Conservation (phyloP, 2,113 vertebrate genomes). For the Megalops atlanticus region DNA sequence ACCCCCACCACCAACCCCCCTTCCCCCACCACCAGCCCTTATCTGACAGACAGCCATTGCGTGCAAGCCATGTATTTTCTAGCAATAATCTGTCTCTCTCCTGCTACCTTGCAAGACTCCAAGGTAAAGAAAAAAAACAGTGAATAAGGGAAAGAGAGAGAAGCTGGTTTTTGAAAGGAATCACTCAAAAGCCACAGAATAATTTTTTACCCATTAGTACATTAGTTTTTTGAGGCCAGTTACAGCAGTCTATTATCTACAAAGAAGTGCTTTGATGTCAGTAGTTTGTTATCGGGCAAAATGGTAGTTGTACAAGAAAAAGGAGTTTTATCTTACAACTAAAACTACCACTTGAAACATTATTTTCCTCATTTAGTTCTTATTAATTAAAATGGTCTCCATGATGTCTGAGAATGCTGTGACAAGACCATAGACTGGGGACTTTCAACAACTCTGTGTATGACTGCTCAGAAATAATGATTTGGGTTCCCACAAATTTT, state of each 20-base stretch:
- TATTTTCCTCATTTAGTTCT: slow-evolving; percentile 37
- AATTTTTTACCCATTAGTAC: slow-evolving; percentile 61
- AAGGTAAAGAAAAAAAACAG: slow-evolving; percentile 5
- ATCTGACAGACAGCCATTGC: slow-evolving; percentile 71
- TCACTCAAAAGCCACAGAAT: slow-evolving; percentile 56
- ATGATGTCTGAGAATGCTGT: slow-evolving; percentile 31
- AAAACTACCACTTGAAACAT: slow-evolving; percentile 45
- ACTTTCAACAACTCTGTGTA: slow-evolving; percentile 13
- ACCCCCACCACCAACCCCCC: slow-evolving; percentile 46
- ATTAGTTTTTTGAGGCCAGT: slow-evolving; percentile 58
- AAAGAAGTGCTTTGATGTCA: slow-evolving; percentile 80
- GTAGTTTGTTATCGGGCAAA: slow-evolving; percentile 71
- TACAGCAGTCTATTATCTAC: slow-evolving; percentile 71
- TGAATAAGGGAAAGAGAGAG: slow-evolving; percentile 37
- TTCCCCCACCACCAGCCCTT: slow-evolving; percentile 53
- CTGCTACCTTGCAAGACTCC: slow-evolving; percentile 56
- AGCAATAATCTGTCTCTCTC: slow-evolving; percentile 63
- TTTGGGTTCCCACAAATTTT: slow-evolving; percentile 27
- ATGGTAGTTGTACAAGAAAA: slow-evolving; percentile 67
- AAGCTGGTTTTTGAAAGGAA: slow-evolving; percentile 32
- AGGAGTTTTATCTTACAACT: slow-evolving; percentile 64
- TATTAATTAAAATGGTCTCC: slow-evolving; percentile 51
- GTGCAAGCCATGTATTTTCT: slow-evolving; percentile 72
- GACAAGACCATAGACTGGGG: slow-evolving; percentile 25
- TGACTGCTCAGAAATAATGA: slow-evolving; percentile 13